Base-by-base conservation (phyloP, 2,113 vertebrate genomes). In the Ammodytes marinus region DNA sequence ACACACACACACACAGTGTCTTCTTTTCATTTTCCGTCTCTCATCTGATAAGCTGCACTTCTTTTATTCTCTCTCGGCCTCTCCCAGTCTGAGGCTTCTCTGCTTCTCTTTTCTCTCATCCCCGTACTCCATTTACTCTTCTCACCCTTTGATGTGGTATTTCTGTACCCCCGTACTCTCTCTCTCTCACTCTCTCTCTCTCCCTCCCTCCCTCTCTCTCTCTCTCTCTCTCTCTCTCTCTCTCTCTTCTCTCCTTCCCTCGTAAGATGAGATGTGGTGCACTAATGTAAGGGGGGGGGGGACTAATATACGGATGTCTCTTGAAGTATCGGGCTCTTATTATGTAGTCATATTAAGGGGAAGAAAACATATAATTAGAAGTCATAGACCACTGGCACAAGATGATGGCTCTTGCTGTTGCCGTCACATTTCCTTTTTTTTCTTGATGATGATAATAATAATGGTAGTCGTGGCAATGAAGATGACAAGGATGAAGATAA, bases 91-190 rank as follows among this genome's bases (percentile, higher is more conserved):
- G 74, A 82, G 69, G 55, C 86, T 27, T 27, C 27, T 80, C 53
- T 74, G 74, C 58, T 66, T 84, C 74, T 84, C 79, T 75, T 89
- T 76, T 83, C 84, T 88, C 83, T 90, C 88, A 69, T 79, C 85
- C 80, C 61, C 74, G 87, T 87, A 77, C 85, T 91, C 88, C 86
- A 91, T 93, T 92, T 91, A 89, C 87, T 92, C 87, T 89, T 86
- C 85, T 90, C 91, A 82, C 83, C 83, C 92, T 94, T 93, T 94
- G 92, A 93, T 92, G 92, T 93, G 71, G 79, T 91, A 61, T 91
- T 87, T 88, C 87, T 79, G 80, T 77, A 61, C 68, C 71, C 83
- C 65, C 79, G 83, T 76, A 46, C 85, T 77, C 69, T 60, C 69
- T 79, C 68, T 67, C 72, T 76, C 75, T 80, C 69, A 60, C 68